A percentile compares a stretch with the other conserved stretches of the same genome.
phyloP scores from a whole-genome alignment of 23 tunicate genomes.

The Oikopleura albicans region DNA sequence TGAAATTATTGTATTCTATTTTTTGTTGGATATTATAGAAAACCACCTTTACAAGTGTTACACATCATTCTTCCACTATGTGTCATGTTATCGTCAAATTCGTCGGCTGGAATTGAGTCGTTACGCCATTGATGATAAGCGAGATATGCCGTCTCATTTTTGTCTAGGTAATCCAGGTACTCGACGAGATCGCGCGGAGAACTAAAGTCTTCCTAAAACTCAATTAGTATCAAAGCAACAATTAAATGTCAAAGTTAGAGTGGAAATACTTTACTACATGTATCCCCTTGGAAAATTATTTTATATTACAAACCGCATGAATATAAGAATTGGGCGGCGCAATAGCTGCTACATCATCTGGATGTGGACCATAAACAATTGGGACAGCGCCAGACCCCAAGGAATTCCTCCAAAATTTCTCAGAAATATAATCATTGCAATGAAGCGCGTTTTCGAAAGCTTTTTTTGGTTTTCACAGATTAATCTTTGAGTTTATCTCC shows the following conservation, averaged over 20 bases:
- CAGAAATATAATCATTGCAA: neutral
- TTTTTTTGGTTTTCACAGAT: no score
- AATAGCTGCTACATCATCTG: neutral
- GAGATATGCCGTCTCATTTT: neutral
- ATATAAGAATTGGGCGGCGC: neutral
- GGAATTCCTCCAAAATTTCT: slow-evolving; percentile 4
- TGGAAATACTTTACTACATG: no score
- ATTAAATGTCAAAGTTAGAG: no score
- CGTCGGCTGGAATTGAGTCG: neutral
- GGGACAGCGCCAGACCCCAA: neutral
- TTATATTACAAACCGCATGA: no score
- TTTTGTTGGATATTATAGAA: no score
- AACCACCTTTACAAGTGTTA: no score
- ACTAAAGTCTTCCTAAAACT: slow-evolving; percentile 25
- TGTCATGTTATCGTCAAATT: neutral
- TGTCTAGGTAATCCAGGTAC: slow-evolving; percentile 19
- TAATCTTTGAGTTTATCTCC: no score
- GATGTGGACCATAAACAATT: neutral
- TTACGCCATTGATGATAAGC: neutral
- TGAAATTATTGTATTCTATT: no score
- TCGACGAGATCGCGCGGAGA: slow-evolving; percentile 22
- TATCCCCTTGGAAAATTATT: no score
- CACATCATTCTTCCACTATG: no score
- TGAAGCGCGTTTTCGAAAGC: neutral
- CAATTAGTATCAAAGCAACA: no score